A percentile compares a stretch with the other conserved stretches of the same genome.
These are phyloP conservation scores for Sphyrna mokarran DNA, from an alignment of 2,113 vertebrate genomes.

Conservation along the genomic window DNA sequence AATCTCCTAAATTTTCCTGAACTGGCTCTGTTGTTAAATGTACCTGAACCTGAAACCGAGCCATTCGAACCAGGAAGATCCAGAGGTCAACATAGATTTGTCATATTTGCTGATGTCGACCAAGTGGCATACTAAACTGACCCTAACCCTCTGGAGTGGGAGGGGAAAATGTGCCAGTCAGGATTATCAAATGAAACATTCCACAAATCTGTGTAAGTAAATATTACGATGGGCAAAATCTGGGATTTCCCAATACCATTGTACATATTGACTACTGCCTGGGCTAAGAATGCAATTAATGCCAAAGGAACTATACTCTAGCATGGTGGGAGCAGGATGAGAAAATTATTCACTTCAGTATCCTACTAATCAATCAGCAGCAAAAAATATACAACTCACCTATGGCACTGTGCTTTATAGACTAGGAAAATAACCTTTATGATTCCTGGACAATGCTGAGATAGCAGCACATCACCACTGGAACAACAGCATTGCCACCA, in stretches of 20 bases:
- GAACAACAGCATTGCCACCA: no score
- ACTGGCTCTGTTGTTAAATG: neutral
- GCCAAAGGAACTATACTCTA: neutral
- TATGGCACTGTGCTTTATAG: neutral
- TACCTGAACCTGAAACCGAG: neutral
- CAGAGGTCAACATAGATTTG: neutral
- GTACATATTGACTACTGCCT: neutral
- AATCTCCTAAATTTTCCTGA: neutral
- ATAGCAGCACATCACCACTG: no score
- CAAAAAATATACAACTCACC: neutral
- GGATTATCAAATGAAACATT: neutral
- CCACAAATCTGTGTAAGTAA: neutral
- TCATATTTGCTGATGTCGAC: neutral
- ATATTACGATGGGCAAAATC: neutral
- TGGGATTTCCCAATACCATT: neutral
- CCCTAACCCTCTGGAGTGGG: no score
- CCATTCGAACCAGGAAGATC: neutral
- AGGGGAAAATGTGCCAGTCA: neutral
- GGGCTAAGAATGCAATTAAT: no score
- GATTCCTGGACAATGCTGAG: no score
- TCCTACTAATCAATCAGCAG: neutral
- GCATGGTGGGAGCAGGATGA: neutral
- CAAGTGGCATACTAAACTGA: neutral
- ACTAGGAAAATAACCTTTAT: neutral
- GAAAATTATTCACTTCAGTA: neutral